Base-by-base conservation (phyloP, 2,113 vertebrate species). In the Sclerurus mexicanus region DNA sequence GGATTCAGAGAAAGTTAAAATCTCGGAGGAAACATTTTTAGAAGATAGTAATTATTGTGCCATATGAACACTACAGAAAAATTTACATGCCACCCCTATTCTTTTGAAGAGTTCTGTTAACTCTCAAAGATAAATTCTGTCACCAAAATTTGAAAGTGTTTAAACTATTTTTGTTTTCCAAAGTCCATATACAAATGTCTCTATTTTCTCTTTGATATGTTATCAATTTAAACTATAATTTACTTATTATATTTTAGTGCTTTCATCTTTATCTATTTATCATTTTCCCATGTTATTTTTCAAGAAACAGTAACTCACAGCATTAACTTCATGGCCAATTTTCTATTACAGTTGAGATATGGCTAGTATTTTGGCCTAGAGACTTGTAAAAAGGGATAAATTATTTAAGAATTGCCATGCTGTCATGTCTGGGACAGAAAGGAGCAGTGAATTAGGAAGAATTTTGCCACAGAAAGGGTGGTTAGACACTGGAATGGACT, bases 21-120 rank as follows among this genome's bases (percentile, higher is more conserved):
- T 53, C 25, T 89, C 60, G 9, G 15, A 69, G 31, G 30, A 90
- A 77, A 62, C 0, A 11, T 56, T 73, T 92, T 88, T 44, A 5
- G 64, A 91, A 73, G 8, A 28, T 14, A 64, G 12, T 47, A 9
- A 56, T 64, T 87, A 31, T 35, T 75, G 21, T 91, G 33, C 14
- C 9, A 25, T 46, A 15, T 22, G 37, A 87, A 35, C 15, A 37
- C 7, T 12, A 13, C 12, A 56, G 39, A 87, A 87, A 78, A 39
- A 10, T 56, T 37, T 20, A 50, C 6, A 25, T 9, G 3, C 4
- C 14, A n/a, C 4, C 3, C 2, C 2, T 20, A 2, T 25, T 50
- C 62, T 60, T 85, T 23, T 2, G 4, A 82, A 49, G 18, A 23
- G 7, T 62, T 47, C 22, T 35, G 15, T 67, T 84, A 85, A 72